Conservation (phyloP, 2,888 invertebrate genomes). For the Pecten maximus region DNA sequence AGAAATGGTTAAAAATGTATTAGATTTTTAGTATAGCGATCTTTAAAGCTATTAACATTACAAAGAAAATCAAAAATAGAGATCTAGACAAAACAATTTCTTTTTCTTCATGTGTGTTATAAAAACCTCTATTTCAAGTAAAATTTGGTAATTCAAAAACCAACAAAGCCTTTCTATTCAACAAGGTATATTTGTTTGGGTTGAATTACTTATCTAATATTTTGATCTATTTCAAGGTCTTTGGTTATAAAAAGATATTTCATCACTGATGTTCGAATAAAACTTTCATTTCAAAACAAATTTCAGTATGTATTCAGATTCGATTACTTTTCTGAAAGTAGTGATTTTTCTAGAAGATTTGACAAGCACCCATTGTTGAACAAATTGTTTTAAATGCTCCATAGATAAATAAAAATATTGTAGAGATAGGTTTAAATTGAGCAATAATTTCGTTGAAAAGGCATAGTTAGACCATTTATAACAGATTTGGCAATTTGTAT, state of each 20-base stretch:
- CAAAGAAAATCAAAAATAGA: not conserved
- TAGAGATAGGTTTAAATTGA: not conserved
- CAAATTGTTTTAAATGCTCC: too few relatives aligned
- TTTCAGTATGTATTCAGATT: too few relatives aligned
- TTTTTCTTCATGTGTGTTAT: not conserved
- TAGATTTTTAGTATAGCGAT: not conserved
- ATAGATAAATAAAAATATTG: not conserved
- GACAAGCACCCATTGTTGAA: not conserved
- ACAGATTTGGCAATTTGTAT: not conserved
- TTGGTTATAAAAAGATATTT: not conserved
- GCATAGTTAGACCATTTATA: not conserved
- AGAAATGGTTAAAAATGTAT: not conserved
- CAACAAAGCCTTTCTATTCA: not conserved
- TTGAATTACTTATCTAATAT: not conserved
- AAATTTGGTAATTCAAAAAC: not conserved
- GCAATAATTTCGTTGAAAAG: conserved; percentile 16
- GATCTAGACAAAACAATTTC: not conserved
- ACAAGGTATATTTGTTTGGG: not conserved
- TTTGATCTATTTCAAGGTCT: not conserved
- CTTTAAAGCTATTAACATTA: conserved; percentile 10
- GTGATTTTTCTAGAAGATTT: not conserved
- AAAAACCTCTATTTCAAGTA: not conserved
- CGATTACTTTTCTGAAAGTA: too few relatives aligned
- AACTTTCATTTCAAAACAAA: not conserved
- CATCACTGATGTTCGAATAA: not conserved